Base-by-base conservation (phyloP, 1,140 invertebrate species). In the Drosophila obscura region DNA sequence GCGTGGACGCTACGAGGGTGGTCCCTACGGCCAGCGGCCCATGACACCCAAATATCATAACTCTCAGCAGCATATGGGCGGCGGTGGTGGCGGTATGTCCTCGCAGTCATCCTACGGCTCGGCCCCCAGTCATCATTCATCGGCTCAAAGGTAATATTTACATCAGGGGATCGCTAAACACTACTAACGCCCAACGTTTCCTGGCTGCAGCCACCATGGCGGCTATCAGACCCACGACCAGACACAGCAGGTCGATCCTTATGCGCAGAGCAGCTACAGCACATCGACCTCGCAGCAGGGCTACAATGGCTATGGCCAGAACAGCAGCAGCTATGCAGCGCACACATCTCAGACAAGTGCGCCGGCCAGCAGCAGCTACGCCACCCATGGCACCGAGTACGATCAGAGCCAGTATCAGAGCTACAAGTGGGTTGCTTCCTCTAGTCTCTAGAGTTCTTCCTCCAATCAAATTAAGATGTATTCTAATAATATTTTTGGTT, bases 381-480 rank as follows among this genome's bases (percentile, higher is more conserved):
- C 82, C 2, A 57, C 77, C 57, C 77, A 84, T 22, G 68, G 68
- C 39, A 67, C 75, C 11, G 90, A 91, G 26, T 91, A 91, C 58
- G 90, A 91, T 77, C 90, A 90, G 55, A 91, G 85, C 65, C 90
- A 91, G 67, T 91, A 91, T 53, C 89, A 91, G 53, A 72, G 65
- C 50, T 91, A 91, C 66, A 89, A 81, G 90, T 91, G 69, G 53
- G 77, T 71, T 50, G 22, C 16, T 31, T 62, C n/a, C 16, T 62
- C 8, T 19, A 0, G 8, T 24, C 8, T 13, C 15, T 7, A 4
- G 9, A 16, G 5, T 1, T 8, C 1, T 1, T 19, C 1, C 19
- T 53, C 26, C 6, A n/a, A 41, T 7, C 13, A 7, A 5, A 15
- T 6, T 24, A 11, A 13, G 4, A 43, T 43, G 6, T 28, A 50